Evolutionary conservation across 2,113 vertebrate species (phyloP), one percentile per base, ranked within the genome.

Genomic region (Lathamus discolor): DNA sequence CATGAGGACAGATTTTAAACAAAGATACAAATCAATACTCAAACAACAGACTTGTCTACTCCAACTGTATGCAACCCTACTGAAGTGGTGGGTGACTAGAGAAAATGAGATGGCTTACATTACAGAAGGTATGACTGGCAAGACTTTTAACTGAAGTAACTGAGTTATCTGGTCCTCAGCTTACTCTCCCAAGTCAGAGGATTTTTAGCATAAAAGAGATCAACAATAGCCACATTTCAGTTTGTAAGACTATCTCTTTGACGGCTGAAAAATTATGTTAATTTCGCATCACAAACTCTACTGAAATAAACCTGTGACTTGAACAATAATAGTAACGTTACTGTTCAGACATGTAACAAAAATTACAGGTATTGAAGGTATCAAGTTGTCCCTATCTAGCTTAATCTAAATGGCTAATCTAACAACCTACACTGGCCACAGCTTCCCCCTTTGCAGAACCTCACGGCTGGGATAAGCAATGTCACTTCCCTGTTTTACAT

Each of bases 11-110:
- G 48, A 22, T 35, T 75, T 86, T 28, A 74, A 69, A n/a, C 31
- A 29, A 46, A 59, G 28, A 17, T 25, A 44, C 41, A 41, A 9
- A 41, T 3, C 62, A 23, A 1, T 6, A 4, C 9, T 10, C 1
- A 2, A 10, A 7, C 37, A 35, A 13, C 22, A 28, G 12, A 4
- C 20, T 3, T 2, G 7, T 2, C 39, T 15, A 0, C 16, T 9
- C 11, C 3, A 4, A 2, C 7, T 2, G n/a, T 16, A 39, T 5
- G 1, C 0, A 8, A 7, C 11, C 62, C 6, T 0, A 10, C 49
- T 8, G 28, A 27, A 17, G 41, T 0, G 13, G 3, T 1, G 11
- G 2, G 8, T 14, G 24, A 10, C 11, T 43, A 15, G 8, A 23
- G 48, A 77, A 86, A 63, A 27, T 3, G 3, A 61, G 22, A 4